phyloP scores from a whole-genome alignment of 1,140 invertebrate genomes.

The Leptopilina clavipes region DNA sequence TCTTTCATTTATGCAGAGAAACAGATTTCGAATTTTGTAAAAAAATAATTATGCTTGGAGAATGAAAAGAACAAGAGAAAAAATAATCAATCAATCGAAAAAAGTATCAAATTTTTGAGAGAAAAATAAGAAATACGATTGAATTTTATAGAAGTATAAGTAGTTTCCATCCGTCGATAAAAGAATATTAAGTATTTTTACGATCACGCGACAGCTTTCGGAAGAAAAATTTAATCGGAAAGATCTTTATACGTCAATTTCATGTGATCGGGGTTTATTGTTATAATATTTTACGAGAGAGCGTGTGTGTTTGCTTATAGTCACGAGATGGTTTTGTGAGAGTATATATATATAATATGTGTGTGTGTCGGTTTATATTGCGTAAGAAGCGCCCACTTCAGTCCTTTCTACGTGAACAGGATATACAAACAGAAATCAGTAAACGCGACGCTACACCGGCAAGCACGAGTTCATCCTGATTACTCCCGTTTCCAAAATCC shows the following conservation, averaged over 20 bases:
- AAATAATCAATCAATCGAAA: no score
- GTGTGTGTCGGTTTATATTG: background rate
- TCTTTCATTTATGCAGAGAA: no score
- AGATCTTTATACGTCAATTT: slow-evolving; percentile 8
- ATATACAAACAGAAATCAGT: slow-evolving; percentile 18
- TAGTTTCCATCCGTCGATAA: background rate
- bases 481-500: background rate
- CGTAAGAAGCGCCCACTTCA: slow-evolving; percentile 1
- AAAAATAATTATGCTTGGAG: no score
- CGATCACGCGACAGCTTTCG: background rate
- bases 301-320: background rate
- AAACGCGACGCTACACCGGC: background rate
- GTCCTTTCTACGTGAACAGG: slow-evolving; percentile 31
- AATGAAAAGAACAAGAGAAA: no score
- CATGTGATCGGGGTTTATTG: slow-evolving; percentile 7
- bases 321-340: no score
- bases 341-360: background rate
- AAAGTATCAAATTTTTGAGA: background rate
- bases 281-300: slow-evolving; percentile 7
- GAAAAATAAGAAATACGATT: no score
- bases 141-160: background rate
- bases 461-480: slow-evolving; percentile 8
- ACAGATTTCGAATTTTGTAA: no score
- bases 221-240: background rate
- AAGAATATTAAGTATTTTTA: slow-evolving; percentile 23